A percentile compares a stretch with the other conserved stretches of the same genome.
Conservation (phyloP, 2,797 vertebrate species). For the Anguilla pacifica region DNA sequence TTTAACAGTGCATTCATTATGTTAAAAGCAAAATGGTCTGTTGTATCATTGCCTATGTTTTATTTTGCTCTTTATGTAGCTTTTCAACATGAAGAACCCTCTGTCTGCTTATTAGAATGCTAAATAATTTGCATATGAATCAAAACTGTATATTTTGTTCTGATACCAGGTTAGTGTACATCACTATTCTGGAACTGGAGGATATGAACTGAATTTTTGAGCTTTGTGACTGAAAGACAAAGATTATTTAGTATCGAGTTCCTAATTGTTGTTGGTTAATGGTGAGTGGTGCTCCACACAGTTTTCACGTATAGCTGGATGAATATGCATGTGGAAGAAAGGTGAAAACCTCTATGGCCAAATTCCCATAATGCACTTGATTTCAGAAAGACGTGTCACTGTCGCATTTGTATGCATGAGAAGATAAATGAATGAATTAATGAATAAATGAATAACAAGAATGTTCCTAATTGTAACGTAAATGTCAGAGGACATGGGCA, state of each 20-base stretch:
- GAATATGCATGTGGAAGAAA: slow-evolving; percentile 65
- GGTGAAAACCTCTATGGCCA: slow-evolving; percentile 60
- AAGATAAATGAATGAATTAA: slow-evolving; percentile 65
- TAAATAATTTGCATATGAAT: background rate
- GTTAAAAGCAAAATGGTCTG: background rate
- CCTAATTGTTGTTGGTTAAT: slow-evolving; percentile 33
- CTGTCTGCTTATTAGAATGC: background rate
- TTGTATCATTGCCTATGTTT: background rate
- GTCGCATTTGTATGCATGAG: slow-evolving; percentile 75
- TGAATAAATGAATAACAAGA: slow-evolving; percentile 76
- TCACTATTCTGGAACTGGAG: background rate
- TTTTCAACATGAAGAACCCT: background rate
- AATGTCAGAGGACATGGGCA: slow-evolving; percentile 69
- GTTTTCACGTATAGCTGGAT: slow-evolving; percentile 49
- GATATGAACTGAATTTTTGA: background rate
- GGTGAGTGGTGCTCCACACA: slow-evolving; percentile 28
- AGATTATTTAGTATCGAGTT: slow-evolving; percentile 41
- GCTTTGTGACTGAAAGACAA: background rate
- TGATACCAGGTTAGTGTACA: background rate
- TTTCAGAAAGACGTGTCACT: slow-evolving; percentile 60
- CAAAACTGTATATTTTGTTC: background rate
- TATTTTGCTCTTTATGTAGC: background rate
- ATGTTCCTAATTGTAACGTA: slow-evolving; percentile 64
- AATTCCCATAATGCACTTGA: slow-evolving; percentile 57
- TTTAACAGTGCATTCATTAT: background rate